Evolutionary conservation across 1,140 invertebrate species (phyloP), one percentile per base, ranked within the genome.

Genomic region (Paramacrobiotus metropolitanus): DNA sequence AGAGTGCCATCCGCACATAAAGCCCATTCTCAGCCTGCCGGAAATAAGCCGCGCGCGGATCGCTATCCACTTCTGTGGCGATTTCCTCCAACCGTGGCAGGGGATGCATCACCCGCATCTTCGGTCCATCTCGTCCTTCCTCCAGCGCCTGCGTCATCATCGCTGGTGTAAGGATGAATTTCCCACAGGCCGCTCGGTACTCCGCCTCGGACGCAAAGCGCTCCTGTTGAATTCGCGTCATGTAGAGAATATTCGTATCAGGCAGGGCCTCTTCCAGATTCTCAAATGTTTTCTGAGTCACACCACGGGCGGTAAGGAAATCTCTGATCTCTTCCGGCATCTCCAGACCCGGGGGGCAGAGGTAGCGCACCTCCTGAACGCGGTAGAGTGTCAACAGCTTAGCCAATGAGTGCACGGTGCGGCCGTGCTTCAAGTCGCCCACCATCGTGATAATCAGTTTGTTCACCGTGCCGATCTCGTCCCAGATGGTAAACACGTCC

Each of bases 401-500:
- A 2, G 92, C 92, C 48, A 99, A 74, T 0, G 94, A 99, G 75
- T 99, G 95, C 0, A 97, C 94, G 1, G 95, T 99, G 48, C 95
- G 79, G 2, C 94, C 93, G 74, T 99, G 86, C 70, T 94, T 95
- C 64, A 99, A 75, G 74, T 99, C 95, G 4, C 95, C 95, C 59
- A 96, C 80, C 81, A 89, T 83, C 2, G 86, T 89, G 59, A 89
- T 86, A 0, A 86, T 94, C 1, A 97, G 76, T 0, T 86, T 86
- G 70, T 98, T 97, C 0, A 98, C 91, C 0, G 93, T 98, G 64
- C 93, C 93, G 65, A 98, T 92, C 77, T 98, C 94, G 75, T 97
- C 89, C 69, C 93, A 78, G 66, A 99, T 99, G 21, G 94, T 97
- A 69, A 95, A 99, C 3, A 98, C 81, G 74, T 99, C 95, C 1